These are phyloP conservation scores for Drosophila fuyamai DNA, from an alignment of 1,140 invertebrate species.

Conservation along the genomic window DNA sequence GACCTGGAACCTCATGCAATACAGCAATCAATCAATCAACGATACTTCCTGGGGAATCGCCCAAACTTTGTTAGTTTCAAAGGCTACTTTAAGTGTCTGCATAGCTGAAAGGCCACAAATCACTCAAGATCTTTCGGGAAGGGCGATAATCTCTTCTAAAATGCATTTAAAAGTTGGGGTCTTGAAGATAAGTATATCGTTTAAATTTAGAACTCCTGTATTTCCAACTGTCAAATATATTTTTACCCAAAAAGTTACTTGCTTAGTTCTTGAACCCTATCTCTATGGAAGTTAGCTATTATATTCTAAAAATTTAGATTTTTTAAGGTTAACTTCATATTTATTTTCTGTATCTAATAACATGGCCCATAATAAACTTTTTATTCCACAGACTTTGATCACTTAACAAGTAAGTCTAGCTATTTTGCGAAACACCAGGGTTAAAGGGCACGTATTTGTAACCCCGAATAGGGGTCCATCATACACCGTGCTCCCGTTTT, in stretches of 20 bases:
- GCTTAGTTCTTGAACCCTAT: no score
- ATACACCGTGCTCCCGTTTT: not conserved
- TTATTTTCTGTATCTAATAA: no score
- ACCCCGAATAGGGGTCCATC: not conserved
- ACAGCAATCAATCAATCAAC: conserved; percentile 30
- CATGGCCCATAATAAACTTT: no score
- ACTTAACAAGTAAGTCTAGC: no score
- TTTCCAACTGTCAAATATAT: no score
- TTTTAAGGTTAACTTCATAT: no score
- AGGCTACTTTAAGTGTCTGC: conserved; percentile 8
- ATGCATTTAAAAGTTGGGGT: not conserved
- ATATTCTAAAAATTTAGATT: no score
- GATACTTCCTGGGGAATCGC: not conserved
- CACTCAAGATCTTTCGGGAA: conserved; percentile 9
- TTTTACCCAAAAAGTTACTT: no score
- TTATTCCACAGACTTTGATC: no score
- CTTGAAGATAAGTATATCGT: not conserved
- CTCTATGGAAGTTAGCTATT: no score
- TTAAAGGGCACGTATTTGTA: not conserved
- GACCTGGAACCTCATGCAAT: conserved; percentile 38
- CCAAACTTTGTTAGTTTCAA: not conserved
- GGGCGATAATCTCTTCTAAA: not conserved
- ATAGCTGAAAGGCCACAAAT: conserved; percentile 16
- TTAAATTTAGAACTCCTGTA: not conserved
- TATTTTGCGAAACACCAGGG: no score